A percentile compares a stretch with the other conserved stretches of the same genome.
Evolutionary conservation across 35 echinoderm and acorn worm species (phyloP).

Genomic region (Anneissia japonica): DNA sequence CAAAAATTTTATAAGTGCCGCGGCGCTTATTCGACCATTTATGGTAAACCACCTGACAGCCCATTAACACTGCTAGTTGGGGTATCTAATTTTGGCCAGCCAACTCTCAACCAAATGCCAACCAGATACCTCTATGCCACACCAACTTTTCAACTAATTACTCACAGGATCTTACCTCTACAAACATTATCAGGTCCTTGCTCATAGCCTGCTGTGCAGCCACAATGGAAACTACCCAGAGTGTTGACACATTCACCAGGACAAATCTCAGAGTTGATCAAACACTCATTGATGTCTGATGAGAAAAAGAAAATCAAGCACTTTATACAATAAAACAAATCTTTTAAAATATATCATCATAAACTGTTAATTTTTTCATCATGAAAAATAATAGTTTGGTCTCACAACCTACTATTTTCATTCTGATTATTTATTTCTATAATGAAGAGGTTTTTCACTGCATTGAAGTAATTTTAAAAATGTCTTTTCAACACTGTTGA

Average conservation of each 20-base stretch:
- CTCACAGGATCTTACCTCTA: slow-evolving; percentile 70
- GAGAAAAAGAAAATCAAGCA: background rate
- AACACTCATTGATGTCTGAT: slow-evolving; percentile 87
- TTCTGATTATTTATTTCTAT: background rate
- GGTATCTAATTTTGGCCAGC: too few species aligned
- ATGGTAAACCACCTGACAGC: too few species aligned
- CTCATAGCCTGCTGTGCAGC: slow-evolving; percentile 66
- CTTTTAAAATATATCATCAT: background rate
- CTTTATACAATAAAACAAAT: background rate
- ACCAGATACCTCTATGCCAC: too few species aligned
- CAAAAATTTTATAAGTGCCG: too few species aligned
- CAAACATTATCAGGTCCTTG: slow-evolving; percentile 48
- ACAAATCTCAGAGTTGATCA: slow-evolving; percentile 48
- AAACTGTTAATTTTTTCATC: background rate
- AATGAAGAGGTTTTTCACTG: too few species aligned
- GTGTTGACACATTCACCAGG: slow-evolving; percentile 67
- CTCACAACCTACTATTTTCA: background rate
- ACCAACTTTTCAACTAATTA: too few species aligned
- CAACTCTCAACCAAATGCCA: too few species aligned
- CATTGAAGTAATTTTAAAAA: too few species aligned
- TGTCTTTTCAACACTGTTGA: too few species aligned
- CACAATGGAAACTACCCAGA: slow-evolving; percentile 64
- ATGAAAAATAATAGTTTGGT: background rate
- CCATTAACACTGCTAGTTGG: too few species aligned
- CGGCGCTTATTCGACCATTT: too few species aligned